A percentile compares a stretch with the other conserved stretches of the same genome.
Evolutionary conservation across 2,888 invertebrate genomes (phyloP).

Genomic region (Agrotis puta): DNA sequence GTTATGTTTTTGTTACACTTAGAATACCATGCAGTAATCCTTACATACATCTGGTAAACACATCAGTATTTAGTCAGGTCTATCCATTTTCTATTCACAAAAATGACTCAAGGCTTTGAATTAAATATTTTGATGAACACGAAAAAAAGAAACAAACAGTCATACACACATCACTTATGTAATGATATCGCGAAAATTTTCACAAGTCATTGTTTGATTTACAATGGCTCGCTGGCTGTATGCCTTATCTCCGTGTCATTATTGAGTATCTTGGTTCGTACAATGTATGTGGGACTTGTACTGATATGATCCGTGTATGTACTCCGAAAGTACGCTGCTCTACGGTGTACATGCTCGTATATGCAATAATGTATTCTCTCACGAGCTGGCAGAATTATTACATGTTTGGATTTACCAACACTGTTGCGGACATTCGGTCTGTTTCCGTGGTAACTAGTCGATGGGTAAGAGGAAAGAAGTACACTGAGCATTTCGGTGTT

Average conservation of each 20-base stretch:
- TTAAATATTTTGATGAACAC: neutral
- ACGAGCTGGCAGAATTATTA: neutral
- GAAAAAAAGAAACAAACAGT: neutral
- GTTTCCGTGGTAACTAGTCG: neutral
- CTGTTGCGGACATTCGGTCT: neutral
- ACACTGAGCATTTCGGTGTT: neutral
- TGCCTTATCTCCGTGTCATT: constrained; percentile 41
- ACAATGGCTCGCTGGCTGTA: constrained; percentile 1
- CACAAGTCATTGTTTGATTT: constrained; percentile 27
- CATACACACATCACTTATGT: neutral
- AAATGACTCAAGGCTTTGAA: too few species aligned
- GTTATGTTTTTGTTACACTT: too few species aligned
- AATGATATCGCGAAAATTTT: constrained; percentile 7
- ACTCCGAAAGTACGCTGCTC: too few species aligned
- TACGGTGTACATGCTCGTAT: too few species aligned
- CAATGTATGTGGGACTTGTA: constrained; percentile 3
- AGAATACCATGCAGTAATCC: too few species aligned
- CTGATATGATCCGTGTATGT: constrained; percentile 9
- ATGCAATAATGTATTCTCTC: constrained; percentile 36
- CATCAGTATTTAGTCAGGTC: neutral
- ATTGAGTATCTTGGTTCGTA: constrained; percentile 10
- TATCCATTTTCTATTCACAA: neutral
- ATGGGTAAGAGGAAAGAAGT: neutral
- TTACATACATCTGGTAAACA: too few species aligned
- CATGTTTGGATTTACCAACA: constrained; percentile 12